Percentiles rank a stretch among this genome's conserved stretches.
Conservation (phyloP, 2,113 vertebrate species). For the Macrotis lagotis region DNA sequence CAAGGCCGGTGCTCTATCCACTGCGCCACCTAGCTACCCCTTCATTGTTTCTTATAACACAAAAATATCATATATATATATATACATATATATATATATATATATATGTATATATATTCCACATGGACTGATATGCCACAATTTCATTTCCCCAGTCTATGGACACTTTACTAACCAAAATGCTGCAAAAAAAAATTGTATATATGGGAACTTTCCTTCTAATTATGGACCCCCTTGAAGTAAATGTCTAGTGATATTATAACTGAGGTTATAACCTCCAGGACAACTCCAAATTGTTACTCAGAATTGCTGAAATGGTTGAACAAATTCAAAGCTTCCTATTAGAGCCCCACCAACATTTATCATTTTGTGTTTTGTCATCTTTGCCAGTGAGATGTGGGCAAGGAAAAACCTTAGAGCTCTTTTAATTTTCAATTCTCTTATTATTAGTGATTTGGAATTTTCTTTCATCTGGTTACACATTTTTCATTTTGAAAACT, state of each 20-base stretch:
- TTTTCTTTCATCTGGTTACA: background rate
- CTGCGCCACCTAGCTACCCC: too few species aligned
- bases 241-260: background rate
- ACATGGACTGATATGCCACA: background rate
- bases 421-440: background rate
- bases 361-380: background rate
- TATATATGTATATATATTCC: too few species aligned
- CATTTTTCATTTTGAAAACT: background rate
- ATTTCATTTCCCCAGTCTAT: background rate
- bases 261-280: background rate
- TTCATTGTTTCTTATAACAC: background rate
- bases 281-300: background rate
- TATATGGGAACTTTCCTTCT: background rate
- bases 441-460: background rate
- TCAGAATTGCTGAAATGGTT: background rate
- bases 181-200: background rate
- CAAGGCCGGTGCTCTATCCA: too few species aligned
- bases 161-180: background rate
- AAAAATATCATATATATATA: background rate
- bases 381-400: background rate
- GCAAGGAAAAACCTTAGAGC: background rate
- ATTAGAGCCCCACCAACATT: background rate
- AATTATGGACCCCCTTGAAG: background rate
- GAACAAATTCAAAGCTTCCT: background rate
- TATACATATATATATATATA: too few species aligned